Evolutionary conservation across 2,888 invertebrate genomes (phyloP).

Genomic region (Malthinus seriepunctatus): DNA sequence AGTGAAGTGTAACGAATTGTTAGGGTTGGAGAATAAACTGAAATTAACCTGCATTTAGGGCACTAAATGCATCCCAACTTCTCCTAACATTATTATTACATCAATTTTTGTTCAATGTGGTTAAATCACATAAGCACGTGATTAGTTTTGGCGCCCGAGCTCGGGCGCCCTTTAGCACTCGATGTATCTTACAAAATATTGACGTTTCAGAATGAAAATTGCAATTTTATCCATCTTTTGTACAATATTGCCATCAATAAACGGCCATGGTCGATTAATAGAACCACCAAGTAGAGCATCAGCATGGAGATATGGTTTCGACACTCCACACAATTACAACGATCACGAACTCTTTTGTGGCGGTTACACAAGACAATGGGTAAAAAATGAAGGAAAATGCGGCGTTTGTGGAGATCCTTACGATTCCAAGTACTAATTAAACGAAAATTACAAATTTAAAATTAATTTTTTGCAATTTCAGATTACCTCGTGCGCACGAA

Average conservation of each 20-base stretch:
- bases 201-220: slow-evolving; percentile 16
- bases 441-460: neutral
- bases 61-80: too few relatives aligned
- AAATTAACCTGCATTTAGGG: too few relatives aligned
- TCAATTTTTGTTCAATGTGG: too few relatives aligned
- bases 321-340: slow-evolving; percentile 86
- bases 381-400: slow-evolving; percentile 79
- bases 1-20: too few relatives aligned
- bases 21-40: too few relatives aligned
- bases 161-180: too few relatives aligned
- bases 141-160: too few relatives aligned
- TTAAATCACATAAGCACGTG: too few relatives aligned
- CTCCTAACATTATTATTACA: too few relatives aligned
- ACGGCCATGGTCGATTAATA: slow-evolving; percentile 73
- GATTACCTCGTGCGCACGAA: slow-evolving; percentile 76
- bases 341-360: slow-evolving; percentile 89
- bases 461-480: slow-evolving; percentile 28
- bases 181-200: too few relatives aligned
- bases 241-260: slow-evolving; percentile 46
- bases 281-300: slow-evolving; percentile 87
- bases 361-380: slow-evolving; percentile 83
- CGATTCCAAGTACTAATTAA: slow-evolving; percentile 60
- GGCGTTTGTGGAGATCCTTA: slow-evolving; percentile 87
- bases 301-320: slow-evolving; percentile 88
- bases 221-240: slow-evolving; percentile 10